These are phyloP conservation scores for Lapara coniferarum DNA, from an alignment of 2,888 invertebrate genomes.

Conservation along the genomic window DNA sequence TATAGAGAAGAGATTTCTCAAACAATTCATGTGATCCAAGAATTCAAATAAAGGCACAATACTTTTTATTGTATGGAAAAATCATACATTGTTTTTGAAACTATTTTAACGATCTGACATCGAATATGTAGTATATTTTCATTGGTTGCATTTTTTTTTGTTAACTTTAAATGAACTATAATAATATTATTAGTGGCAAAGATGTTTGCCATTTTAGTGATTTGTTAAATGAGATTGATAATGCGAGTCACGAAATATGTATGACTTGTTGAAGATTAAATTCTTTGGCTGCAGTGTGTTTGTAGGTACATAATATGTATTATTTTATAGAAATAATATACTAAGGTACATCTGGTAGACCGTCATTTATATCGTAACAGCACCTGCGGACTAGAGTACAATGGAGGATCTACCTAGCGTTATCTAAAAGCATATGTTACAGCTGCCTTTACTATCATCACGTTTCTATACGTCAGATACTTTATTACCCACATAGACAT, in stretches of 20 bases:
- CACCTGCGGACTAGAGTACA: conserved; percentile 76
- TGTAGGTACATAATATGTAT: conserved; percentile 34
- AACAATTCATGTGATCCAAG: conserved; percentile 7
- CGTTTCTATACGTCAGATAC: conserved; percentile 38
- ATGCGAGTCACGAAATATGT: not conserved
- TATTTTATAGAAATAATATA: conserved; percentile 31
- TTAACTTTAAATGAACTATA: not conserved
- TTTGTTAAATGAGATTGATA: not conserved
- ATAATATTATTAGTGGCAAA: not conserved
- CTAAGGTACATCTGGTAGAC: conserved; percentile 41
- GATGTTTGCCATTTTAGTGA: not conserved
- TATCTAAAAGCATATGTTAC: conserved; percentile 69
- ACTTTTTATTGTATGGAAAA: conserved; percentile 21
- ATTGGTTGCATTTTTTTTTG: not conserved
- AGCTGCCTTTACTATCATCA: conserved; percentile 56
- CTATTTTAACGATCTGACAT: conserved; percentile 6
- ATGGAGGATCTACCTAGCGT: conserved; percentile 63
- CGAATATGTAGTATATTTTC: conserved; percentile 29
- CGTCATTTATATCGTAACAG: conserved; percentile 58
- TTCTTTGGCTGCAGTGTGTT: conserved; percentile 54
- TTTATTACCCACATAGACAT: not conserved
- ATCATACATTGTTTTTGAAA: conserved; percentile 23
- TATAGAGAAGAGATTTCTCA: not conserved
- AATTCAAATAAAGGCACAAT: conserved; percentile 20
- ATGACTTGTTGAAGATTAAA: conserved; percentile 33